Evolutionary conservation across 2,888 invertebrate species (phyloP).

Genomic region (Lepetodrilus schrolli): DNA sequence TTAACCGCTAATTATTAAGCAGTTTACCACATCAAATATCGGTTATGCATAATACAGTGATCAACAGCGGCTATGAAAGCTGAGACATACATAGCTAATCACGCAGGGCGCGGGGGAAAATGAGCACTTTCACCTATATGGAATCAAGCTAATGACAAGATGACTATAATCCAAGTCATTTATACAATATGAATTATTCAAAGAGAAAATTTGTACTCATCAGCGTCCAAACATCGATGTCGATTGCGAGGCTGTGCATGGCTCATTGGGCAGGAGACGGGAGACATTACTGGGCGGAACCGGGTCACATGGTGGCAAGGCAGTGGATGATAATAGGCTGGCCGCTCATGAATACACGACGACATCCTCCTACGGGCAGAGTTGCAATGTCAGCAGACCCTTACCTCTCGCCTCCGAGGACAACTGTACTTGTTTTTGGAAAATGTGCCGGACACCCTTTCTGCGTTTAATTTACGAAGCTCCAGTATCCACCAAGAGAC

Average conservation of each 20-base stretch:
- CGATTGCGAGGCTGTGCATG: neutral
- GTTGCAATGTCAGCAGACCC: no score
- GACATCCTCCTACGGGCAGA: no score
- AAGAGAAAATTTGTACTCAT: neutral
- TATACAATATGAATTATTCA: neutral
- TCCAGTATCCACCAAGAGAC: no score
- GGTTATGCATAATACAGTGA: neutral
- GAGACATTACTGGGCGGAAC: neutral
- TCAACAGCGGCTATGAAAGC: neutral
- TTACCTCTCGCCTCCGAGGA: no score
- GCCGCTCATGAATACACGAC: no score
- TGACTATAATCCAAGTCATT: constrained; percentile 12
- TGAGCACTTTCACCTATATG: neutral
- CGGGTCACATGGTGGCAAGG: neutral
- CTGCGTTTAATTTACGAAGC: no score
- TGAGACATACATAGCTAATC: neutral
- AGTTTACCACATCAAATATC: constrained; percentile 10
- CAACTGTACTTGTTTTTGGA: no score
- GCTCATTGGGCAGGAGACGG: neutral
- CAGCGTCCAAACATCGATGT: neutral
- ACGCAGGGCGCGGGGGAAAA: neutral
- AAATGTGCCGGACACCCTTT: no score
- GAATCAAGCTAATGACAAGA: constrained; percentile 3
- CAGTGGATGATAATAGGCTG: no score
- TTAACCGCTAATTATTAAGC: constrained; percentile 21